A percentile compares a stretch with the other conserved stretches of the same genome.
Evolutionary conservation across 2,888 invertebrate genomes (phyloP).

Genomic region (Noctua pronuba): DNA sequence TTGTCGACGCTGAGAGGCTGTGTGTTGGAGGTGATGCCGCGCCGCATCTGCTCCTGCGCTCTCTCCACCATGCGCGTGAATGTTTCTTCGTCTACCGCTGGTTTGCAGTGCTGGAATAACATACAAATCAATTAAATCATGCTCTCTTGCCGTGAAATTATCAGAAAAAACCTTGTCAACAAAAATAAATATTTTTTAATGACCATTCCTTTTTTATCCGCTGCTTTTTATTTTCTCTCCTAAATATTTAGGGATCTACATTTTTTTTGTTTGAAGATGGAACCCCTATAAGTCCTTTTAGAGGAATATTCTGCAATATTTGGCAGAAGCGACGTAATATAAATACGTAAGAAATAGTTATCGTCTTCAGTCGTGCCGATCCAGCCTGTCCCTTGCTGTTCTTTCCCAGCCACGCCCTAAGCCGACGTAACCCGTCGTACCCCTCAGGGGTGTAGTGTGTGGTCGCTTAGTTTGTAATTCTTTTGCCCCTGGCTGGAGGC

Average conservation of each 20-base stretch:
- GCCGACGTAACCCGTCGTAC: too few species aligned
- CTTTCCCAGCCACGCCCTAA: too few species aligned
- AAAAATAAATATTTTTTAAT: too few species aligned
- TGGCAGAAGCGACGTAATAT: not conserved
- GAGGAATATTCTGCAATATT: not conserved
- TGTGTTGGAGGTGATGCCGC: slow-evolving; percentile 85
- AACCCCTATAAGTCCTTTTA: not conserved
- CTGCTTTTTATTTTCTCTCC: not conserved
- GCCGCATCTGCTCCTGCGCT: slow-evolving; percentile 94
- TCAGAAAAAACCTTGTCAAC: not conserved
- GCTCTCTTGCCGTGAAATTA: not conserved
- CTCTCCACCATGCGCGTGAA: slow-evolving; percentile 97
- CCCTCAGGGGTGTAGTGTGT: too few species aligned
- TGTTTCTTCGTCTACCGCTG: slow-evolving; percentile 97
- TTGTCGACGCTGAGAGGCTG: slow-evolving; percentile 73
- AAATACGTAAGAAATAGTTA: too few species aligned
- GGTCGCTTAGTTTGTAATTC: too few species aligned
- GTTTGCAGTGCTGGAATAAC: slow-evolving; percentile 93
- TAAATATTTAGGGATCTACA: not conserved
- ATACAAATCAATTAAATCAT: not conserved
- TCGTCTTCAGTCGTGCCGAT: slow-evolving; percentile 91
- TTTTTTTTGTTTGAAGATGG: not conserved
- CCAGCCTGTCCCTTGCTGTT: too few species aligned
- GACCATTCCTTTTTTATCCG: not conserved
- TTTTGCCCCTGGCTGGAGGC: too few species aligned